These are phyloP conservation scores for Cyclophora punctaria DNA, from an alignment of 2,888 invertebrate genomes.

Conservation along the genomic window DNA sequence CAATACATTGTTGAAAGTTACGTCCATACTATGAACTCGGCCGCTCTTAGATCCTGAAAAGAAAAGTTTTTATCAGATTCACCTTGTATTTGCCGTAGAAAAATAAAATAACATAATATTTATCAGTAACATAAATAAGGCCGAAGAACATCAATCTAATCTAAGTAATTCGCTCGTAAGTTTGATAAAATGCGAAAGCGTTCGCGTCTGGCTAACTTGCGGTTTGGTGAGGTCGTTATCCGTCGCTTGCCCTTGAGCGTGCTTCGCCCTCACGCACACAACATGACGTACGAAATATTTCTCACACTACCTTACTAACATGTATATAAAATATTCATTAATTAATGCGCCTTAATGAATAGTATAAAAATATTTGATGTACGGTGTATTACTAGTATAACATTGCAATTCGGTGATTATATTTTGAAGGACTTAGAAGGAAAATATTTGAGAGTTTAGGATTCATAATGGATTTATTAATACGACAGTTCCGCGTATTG, in stretches of 20 bases:
- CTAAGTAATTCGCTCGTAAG: too few relatives aligned
- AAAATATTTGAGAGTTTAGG: too few relatives aligned
- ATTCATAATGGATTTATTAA: too few relatives aligned
- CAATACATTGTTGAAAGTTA: slow-evolving; percentile 84
- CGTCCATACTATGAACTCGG: slow-evolving; percentile 80
- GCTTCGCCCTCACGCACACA: slow-evolving; percentile 50
- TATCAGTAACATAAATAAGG: too few relatives aligned
- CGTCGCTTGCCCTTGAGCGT: slow-evolving; percentile 64
- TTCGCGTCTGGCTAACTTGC: slow-evolving; percentile 18
- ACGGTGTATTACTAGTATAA: too few relatives aligned
- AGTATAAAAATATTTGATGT: neutral
- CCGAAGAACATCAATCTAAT: too few relatives aligned
- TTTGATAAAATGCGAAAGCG: slow-evolving; percentile 8
- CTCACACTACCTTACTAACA: neutral
- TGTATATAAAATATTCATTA: too few relatives aligned
- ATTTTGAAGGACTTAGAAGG: too few relatives aligned
- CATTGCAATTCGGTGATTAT: too few relatives aligned
- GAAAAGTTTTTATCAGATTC: slow-evolving; percentile 3
- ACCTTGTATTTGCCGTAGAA: too few relatives aligned
- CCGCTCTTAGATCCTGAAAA: slow-evolving; percentile 45
- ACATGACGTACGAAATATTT: slow-evolving; percentile 5
- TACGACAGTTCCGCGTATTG: too few relatives aligned
- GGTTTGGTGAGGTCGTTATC: slow-evolving; percentile 50
- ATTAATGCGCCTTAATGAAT: neutral
- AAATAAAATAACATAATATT: too few relatives aligned